Conservation (phyloP, 2,113 vertebrate species). For the Baryphthengus martii region DNA sequence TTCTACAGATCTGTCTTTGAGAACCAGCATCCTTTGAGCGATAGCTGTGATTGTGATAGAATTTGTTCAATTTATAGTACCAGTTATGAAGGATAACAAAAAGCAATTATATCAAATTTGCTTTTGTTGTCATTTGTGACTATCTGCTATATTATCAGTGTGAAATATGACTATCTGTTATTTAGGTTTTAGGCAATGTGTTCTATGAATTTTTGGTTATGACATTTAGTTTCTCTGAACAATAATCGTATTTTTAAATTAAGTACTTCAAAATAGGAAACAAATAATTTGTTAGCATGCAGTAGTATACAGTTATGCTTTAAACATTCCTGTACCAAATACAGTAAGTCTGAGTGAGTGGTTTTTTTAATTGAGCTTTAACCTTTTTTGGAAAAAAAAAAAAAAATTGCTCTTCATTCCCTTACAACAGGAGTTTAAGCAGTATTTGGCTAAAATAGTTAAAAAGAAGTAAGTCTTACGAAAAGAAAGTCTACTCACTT, state of each 20-base stretch:
- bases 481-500: not conserved
- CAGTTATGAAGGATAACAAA: not conserved
- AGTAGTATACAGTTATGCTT: not conserved
- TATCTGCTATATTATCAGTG: not conserved
- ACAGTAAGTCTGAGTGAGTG: not conserved
- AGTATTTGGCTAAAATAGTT: not conserved
- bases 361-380: not conserved
- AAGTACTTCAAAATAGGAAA: not conserved
- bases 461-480: not conserved
- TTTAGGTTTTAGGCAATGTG: not conserved
- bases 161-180: not conserved
- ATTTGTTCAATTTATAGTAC: not conserved
- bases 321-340: not conserved
- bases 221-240: not conserved
- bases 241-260: not conserved
- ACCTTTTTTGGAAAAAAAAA: not conserved
- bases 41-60: not conserved
- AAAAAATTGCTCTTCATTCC: not conserved
- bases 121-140: not conserved
- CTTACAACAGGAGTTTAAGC: not conserved
- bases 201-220: not conserved
- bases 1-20: not conserved
- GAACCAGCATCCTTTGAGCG: not conserved
- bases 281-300: not conserved
- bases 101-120: not conserved